Evolutionary conservation across 2,113 vertebrate genomes (phyloP).

Genomic region (Strix aluco): DNA sequence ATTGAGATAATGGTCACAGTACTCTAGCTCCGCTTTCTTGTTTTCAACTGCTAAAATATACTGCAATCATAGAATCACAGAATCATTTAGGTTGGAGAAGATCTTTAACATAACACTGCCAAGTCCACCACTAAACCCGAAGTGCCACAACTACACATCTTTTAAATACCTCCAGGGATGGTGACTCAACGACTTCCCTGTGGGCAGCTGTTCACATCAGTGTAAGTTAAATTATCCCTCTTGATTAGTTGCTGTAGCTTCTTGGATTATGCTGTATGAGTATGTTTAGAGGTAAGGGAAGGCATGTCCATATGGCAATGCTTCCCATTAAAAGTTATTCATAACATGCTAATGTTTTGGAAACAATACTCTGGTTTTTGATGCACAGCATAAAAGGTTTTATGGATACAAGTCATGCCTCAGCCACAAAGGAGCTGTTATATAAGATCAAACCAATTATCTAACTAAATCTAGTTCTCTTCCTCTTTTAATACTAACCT

Average conservation of each 20-base stretch:
- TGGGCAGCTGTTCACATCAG: neutral
- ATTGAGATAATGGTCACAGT: neutral
- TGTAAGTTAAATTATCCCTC: neutral
- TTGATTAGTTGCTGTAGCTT: neutral
- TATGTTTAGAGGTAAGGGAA: neutral
- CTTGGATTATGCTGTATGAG: neutral
- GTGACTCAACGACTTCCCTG: neutral
- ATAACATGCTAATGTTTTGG: neutral
- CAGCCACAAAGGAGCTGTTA: neutral
- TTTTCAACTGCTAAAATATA: neutral
- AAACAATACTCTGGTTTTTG: neutral
- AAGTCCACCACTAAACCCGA: neutral
- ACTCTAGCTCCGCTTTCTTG: neutral
- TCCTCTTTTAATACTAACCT: neutral
- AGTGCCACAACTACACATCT: neutral
- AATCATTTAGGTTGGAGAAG: neutral
- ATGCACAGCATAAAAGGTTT: neutral
- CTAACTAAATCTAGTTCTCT: neutral
- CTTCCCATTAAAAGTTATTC: neutral
- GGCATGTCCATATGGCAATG: neutral
- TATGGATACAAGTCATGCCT: neutral
- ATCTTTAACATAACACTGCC: neutral
- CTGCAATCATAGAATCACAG: neutral
- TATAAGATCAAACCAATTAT: neutral
- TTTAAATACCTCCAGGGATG: neutral